Conservation (phyloP, 2,888 invertebrate genomes). For the Podabrus alpinus region DNA sequence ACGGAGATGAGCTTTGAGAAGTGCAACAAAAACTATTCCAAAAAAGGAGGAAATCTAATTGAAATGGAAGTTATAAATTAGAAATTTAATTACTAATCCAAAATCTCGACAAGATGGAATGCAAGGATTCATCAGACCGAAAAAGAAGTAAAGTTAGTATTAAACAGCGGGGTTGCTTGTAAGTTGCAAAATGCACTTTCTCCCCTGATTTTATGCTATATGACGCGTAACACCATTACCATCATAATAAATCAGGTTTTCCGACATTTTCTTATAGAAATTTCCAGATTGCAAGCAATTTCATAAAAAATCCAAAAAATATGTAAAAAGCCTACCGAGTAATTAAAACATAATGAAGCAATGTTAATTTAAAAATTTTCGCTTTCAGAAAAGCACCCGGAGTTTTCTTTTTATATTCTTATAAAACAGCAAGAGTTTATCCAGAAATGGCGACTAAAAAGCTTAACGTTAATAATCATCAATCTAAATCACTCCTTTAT, state of each 20-base stretch:
- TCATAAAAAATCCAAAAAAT: not conserved
- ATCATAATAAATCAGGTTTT: slow-evolving; percentile 33
- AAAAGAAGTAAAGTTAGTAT: not conserved
- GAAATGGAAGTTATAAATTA: not conserved
- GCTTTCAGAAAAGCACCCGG: not conserved
- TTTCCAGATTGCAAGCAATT: not conserved
- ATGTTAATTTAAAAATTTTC: slow-evolving; percentile 2
- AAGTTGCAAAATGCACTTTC: slow-evolving; percentile 29
- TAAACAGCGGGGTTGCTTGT: slow-evolving; percentile 13
- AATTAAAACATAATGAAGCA: slow-evolving; percentile 2
- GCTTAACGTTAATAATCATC: not conserved
- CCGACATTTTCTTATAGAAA: slow-evolving; percentile 20
- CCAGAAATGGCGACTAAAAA: not conserved
- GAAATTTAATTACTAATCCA: not conserved
- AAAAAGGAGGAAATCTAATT: not conserved
- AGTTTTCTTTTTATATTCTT: not conserved
- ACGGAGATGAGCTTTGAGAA: not conserved
- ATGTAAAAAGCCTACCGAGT: not conserved
- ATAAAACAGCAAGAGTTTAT: not conserved
- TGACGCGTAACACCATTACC: slow-evolving; percentile 36
- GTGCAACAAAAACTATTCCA: not conserved
- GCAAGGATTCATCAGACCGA: not conserved
- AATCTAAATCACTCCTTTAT: slow-evolving; percentile 2
- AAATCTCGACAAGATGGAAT: not conserved
- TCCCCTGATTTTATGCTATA: slow-evolving; percentile 32